Percentiles rank a stretch among this genome's conserved stretches.
Conservation (phyloP, 2,888 invertebrate genomes). For the Tetragonula carbonaria region DNA sequence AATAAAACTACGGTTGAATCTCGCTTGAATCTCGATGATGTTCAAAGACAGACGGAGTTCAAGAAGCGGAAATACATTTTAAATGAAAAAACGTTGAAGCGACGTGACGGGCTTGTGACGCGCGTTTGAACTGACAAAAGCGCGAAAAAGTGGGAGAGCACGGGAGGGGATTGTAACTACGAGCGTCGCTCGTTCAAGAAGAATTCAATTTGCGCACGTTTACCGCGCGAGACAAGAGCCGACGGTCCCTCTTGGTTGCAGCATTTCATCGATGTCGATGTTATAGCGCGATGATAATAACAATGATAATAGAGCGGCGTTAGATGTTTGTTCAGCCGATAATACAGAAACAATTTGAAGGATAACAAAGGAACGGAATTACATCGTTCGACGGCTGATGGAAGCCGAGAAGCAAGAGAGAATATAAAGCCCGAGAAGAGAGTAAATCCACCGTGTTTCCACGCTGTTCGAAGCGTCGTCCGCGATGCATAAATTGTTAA, state of each 20-base stretch:
- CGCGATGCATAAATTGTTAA: slow-evolving; percentile 34
- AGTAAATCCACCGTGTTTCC: slow-evolving; percentile 23
- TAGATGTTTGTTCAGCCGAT: slow-evolving; percentile 37
- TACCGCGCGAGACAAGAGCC: not conserved
- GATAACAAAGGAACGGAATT: slow-evolving; percentile 48
- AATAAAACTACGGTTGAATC: not conserved
- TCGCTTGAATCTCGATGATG: not conserved
- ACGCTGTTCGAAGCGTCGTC: not conserved
- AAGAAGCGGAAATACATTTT: not conserved
- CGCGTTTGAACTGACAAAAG: not conserved
- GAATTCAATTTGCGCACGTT: slow-evolving; percentile 29
- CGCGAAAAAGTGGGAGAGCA: not conserved
- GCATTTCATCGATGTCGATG: slow-evolving; percentile 23
- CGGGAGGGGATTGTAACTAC: not conserved
- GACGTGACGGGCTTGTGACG: not conserved
- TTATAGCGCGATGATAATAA: slow-evolving; percentile 13
- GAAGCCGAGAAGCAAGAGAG: slow-evolving; percentile 6
- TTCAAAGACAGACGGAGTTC: not conserved
- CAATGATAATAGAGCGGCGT: slow-evolving; percentile 14
- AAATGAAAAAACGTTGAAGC: not conserved
- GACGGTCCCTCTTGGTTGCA: not conserved
- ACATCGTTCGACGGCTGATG: slow-evolving; percentile 43
- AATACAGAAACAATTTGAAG: slow-evolving; percentile 46
- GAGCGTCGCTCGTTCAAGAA: not conserved
- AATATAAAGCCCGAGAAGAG: slow-evolving; percentile 2